phyloP scores from a whole-genome alignment of 2,113 vertebrate species.

The Otus sunia region DNA sequence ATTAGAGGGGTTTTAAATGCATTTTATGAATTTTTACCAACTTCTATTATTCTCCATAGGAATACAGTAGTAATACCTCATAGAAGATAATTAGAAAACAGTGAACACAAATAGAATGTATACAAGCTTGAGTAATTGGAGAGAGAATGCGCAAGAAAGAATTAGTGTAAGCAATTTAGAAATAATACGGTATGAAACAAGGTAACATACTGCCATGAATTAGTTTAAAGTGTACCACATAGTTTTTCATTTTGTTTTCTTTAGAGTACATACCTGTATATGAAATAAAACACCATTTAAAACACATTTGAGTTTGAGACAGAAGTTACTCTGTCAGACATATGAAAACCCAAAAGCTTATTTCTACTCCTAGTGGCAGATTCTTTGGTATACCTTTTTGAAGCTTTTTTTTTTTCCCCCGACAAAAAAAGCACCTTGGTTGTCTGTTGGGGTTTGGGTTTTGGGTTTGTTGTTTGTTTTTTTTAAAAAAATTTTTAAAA shows the following conservation, averaged over 20 bases:
- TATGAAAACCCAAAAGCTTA: not conserved
- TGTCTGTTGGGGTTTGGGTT: no score
- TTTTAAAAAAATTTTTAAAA: no score
- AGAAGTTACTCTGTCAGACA: not conserved
- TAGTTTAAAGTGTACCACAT: not conserved
- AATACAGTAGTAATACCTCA: not conserved
- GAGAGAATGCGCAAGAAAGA: not conserved
- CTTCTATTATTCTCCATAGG: not conserved
- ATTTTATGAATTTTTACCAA: not conserved
- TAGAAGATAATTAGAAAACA: not conserved
- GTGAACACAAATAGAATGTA: not conserved
- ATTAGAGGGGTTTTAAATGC: not conserved
- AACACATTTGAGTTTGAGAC: not conserved
- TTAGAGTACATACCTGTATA: not conserved
- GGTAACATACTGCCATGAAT: not conserved
- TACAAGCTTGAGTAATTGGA: not conserved
- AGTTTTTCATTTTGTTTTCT: not conserved
- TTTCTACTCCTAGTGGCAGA: not conserved
- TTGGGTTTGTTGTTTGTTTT: no score
- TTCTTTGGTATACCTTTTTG: not conserved
- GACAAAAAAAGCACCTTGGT: not conserved
- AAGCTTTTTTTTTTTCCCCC: rapidly evolving
- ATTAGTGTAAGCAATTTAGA: not conserved
- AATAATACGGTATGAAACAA: not conserved
- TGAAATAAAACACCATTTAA: not conserved